A percentile compares a stretch with the other conserved stretches of the same genome.
Conservation (phyloP, 2,888 invertebrate genomes). For the Stenotaenia linearis region DNA sequence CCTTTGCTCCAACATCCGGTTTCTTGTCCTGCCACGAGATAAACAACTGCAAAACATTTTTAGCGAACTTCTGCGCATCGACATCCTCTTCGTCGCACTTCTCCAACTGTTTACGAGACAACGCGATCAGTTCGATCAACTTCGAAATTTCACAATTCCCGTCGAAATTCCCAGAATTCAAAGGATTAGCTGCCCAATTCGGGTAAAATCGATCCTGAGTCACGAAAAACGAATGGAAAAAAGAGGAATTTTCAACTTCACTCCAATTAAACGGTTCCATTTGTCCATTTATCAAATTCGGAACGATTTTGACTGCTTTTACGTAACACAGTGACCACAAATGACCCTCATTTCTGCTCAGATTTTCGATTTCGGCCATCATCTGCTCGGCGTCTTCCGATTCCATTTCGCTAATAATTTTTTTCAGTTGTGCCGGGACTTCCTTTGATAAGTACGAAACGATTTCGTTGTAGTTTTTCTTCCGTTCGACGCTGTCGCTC, state of each 20-base stretch:
- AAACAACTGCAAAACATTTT: not conserved
- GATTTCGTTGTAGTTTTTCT: not conserved
- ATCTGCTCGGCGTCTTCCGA: no score
- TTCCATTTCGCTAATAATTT: not conserved
- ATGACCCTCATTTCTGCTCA: not conserved
- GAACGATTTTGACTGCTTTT: not conserved
- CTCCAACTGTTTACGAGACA: not conserved
- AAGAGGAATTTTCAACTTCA: not conserved
- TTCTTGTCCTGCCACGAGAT: not conserved
- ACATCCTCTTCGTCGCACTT: not conserved
- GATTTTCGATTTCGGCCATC: not conserved
- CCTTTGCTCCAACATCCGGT: conserved; percentile 39
- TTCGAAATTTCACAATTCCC: not conserved
- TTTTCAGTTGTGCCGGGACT: not conserved
- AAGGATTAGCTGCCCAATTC: not conserved
- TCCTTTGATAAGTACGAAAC: not conserved
- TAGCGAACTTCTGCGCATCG: not conserved
- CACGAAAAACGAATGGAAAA: not conserved
- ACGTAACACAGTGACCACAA: not conserved
- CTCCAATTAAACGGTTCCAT: not conserved
- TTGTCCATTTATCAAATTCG: not conserved
- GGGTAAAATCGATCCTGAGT: not conserved
- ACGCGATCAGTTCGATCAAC: not conserved
- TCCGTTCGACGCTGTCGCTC: not conserved
- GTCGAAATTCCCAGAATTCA: not conserved